phyloP scores from a whole-genome alignment of 2,888 invertebrate species.

The Horisme vitalbata region DNA sequence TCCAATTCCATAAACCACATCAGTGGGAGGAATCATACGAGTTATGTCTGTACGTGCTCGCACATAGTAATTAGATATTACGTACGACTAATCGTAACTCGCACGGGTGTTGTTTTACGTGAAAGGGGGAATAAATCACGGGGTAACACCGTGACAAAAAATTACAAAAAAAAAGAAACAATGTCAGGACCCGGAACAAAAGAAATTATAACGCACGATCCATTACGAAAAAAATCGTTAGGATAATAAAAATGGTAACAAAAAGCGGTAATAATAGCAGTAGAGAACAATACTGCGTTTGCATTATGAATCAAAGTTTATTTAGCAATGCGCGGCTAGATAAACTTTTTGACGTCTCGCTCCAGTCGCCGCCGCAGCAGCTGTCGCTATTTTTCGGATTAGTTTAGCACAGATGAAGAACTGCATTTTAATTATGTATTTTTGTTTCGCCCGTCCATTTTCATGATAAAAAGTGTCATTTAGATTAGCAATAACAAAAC shows the following conservation, averaged over 20 bases:
- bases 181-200: conserved; percentile 77
- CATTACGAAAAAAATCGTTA: conserved; percentile 78
- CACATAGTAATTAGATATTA: conserved; percentile 83
- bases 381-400: conserved; percentile 70
- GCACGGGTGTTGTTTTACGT: conserved; percentile 81
- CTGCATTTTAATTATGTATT: conserved; percentile 71
- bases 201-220: conserved; percentile 77
- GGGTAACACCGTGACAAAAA: conserved; percentile 68
- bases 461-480: conserved; percentile 50
- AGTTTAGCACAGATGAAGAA: conserved; percentile 64
- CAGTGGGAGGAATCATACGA: conserved; percentile 74
- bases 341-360: conserved; percentile 67
- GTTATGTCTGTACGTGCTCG: conserved; percentile 79
- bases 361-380: conserved; percentile 56
- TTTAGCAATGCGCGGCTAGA: conserved; percentile 67
- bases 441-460: conserved; percentile 60
- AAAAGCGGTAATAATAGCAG: conserved; percentile 73
- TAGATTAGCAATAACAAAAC: conserved; percentile 38
- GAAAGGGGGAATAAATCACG: conserved; percentile 80
- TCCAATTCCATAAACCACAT: conserved; percentile 82
- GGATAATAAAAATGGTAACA: conserved; percentile 79
- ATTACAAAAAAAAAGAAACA: conserved; percentile 71
- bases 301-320: conserved; percentile 71
- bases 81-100: conserved; percentile 79
- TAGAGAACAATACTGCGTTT: conserved; percentile 72